Conservation (phyloP, 2,888 invertebrate genomes). For the Chrysotoxum bicinctum region DNA sequence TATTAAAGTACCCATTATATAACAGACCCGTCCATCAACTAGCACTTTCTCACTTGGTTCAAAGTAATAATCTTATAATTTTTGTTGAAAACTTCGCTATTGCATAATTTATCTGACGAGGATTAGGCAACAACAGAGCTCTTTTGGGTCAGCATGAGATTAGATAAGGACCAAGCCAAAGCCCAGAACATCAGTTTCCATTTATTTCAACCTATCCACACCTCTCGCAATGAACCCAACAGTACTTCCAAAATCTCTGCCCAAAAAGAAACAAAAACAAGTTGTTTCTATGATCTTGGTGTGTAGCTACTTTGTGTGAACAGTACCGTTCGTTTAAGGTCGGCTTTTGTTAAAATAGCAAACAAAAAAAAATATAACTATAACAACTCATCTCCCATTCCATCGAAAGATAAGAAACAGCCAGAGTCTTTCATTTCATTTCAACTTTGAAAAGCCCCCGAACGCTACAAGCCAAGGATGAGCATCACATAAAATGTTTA, state of each 20-base stretch:
- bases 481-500: conserved; percentile 79
- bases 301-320: conserved; percentile 68
- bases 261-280: conserved; percentile 7
- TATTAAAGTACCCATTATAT: neutral
- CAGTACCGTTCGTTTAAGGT: conserved; percentile 69
- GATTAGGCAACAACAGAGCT: conserved; percentile 7
- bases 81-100: neutral
- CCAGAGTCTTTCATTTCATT: conserved; percentile 62
- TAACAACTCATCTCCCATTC: conserved; percentile 51
- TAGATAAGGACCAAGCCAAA: conserved; percentile 24
- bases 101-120: conserved; percentile 3
- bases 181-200: conserved; percentile 8
- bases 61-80: conserved; percentile 9
- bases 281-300: conserved; percentile 46
- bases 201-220: conserved; percentile 29
- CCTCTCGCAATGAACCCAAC: conserved; percentile 11
- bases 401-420: conserved; percentile 54
- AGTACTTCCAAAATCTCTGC: neutral
- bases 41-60: neutral
- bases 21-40: neutral
- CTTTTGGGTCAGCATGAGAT: conserved; percentile 21
- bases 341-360: conserved; percentile 48
- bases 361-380: conserved; percentile 40
- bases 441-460: conserved; percentile 30
- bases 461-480: conserved; percentile 45